Percentiles rank a stretch among this genome's conserved stretches.
phyloP scores from a whole-genome alignment of 2,888 invertebrate genomes.

The Apodemia duryi region DNA sequence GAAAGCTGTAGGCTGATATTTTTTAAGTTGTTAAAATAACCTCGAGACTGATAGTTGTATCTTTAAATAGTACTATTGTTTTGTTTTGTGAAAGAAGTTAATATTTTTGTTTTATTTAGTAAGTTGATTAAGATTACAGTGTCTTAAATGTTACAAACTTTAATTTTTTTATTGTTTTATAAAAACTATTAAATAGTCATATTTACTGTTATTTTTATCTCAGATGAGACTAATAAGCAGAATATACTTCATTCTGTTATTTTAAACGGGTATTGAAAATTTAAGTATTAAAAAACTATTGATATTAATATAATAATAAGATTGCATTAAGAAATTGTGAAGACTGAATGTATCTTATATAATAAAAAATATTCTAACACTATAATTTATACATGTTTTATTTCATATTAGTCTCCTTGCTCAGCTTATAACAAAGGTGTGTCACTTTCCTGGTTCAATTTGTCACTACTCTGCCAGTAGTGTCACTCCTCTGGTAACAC shows the following conservation, averaged over 20 bases:
- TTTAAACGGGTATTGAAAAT: constrained; percentile 14
- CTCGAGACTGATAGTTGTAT: constrained; percentile 24
- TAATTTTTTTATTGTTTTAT: not conserved
- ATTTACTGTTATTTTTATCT: constrained; percentile 16
- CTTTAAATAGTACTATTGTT: constrained; percentile 26
- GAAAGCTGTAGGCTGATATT: constrained; percentile 22
- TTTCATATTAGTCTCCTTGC: constrained; percentile 12
- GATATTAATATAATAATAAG: not conserved
- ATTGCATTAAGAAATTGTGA: constrained; percentile 11
- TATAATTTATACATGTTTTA: not conserved
- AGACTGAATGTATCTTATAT: constrained; percentile 9
- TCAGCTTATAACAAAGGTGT: constrained; percentile 22
- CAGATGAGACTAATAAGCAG: too few species aligned
- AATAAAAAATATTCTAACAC: constrained; percentile 1
- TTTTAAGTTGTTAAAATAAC: constrained; percentile 29
- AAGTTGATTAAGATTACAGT: not conserved
- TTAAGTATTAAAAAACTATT: constrained; percentile 8
- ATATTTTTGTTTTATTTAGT: not conserved
- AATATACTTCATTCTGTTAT: constrained; percentile 4
- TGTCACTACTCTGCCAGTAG: too few species aligned
- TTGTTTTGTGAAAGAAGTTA: not conserved
- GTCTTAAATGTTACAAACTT: constrained; percentile 1
- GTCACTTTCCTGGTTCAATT: constrained; percentile 27
- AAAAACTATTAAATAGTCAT: constrained; percentile 12
- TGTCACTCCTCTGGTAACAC: constrained; percentile 18